Evolutionary conservation across 1,140 invertebrate species (phyloP).

Genomic region (Diuraphis noxia): DNA sequence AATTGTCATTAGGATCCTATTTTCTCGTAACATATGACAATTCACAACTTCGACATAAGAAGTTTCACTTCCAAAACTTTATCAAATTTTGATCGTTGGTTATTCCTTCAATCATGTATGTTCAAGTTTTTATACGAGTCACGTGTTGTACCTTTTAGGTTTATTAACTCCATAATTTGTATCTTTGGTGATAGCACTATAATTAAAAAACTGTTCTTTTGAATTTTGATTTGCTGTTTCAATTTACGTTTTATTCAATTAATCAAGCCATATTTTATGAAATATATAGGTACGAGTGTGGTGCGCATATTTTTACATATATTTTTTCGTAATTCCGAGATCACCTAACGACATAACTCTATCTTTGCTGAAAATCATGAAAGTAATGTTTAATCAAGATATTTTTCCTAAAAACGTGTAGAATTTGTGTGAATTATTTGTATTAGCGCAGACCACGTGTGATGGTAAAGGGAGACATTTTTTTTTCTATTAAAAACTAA

Average conservation of each 20-base stretch:
- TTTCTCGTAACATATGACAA: not conserved
- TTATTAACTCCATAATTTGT: not conserved
- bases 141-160: not conserved
- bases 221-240: not conserved
- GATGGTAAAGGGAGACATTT: not conserved
- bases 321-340: not conserved
- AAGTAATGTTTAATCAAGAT: not conserved
- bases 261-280: not conserved
- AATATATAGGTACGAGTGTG: not conserved
- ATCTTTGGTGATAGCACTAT: not conserved
- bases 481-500: not conserved
- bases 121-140: not conserved
- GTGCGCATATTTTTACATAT: not conserved
- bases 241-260: not conserved
- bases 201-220: not conserved
- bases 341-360: not conserved
- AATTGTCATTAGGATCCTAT: not conserved
- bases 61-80: not conserved
- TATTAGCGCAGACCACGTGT: not conserved
- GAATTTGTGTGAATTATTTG: not conserved
- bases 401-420: not conserved
- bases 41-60: not conserved
- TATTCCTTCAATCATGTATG: not conserved
- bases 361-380: not conserved
- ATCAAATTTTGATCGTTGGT: not conserved